phyloP scores from a whole-genome alignment of 2,113 vertebrate genomes.

The Perognathus longimembris region DNA sequence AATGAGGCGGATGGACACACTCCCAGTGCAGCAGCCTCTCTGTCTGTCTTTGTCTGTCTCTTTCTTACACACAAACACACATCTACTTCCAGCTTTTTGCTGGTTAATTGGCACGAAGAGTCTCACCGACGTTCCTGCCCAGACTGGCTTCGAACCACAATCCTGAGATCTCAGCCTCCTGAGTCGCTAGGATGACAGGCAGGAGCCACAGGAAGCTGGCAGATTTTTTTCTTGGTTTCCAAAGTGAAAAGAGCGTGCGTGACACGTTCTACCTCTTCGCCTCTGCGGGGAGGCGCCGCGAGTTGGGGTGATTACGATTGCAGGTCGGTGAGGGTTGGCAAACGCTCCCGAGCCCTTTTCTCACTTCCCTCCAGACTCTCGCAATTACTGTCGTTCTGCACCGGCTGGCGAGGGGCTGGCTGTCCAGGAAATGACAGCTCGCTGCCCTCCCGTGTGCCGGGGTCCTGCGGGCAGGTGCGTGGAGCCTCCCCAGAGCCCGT shows the following conservation, averaged over 20 bases:
- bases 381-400: slow-evolving; percentile 68
- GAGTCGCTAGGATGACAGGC: no score
- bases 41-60: background rate
- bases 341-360: slow-evolving; percentile 46
- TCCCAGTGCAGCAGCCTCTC: background rate
- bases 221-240: background rate
- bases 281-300: slow-evolving; percentile 60
- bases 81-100: no score
- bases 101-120: no score
- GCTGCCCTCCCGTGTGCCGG: background rate
- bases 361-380: slow-evolving; percentile 82
- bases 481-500: background rate
- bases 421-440: slow-evolving; percentile 68
- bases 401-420: background rate
- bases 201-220: no score
- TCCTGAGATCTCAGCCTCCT: no score
- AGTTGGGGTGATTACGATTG: slow-evolving; percentile 72
- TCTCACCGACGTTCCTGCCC: no score
- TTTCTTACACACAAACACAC: background rate
- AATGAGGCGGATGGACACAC: background rate
- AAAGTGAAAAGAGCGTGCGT: background rate
- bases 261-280: background rate
- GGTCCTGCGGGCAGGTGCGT: background rate
- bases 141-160: no score
- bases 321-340: slow-evolving; percentile 65